Evolutionary conservation across 2,888 invertebrate genomes (phyloP), one percentile per base, ranked within the genome.

Genomic region (Campoplex capitator): DNA sequence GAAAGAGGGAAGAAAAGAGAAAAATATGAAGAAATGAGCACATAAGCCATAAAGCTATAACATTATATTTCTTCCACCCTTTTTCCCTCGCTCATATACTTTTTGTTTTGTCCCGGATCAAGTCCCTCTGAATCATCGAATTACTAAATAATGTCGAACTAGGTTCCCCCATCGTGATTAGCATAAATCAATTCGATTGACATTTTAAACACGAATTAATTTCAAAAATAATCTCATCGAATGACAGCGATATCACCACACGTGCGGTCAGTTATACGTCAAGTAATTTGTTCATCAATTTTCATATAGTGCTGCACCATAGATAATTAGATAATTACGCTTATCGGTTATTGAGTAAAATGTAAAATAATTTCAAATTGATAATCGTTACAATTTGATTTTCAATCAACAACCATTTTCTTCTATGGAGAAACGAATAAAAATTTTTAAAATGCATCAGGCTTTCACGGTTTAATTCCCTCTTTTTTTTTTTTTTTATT

Each of bases 321-420:
- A 23, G 23, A 56, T 8, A 56, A 23, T 23, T 56, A 23, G 23
- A 56, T 9, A 18, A n/a, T 23, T 8, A 23, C 56, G 23, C 2
- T 4, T 6, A 42, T 42, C 9, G n/a, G 4, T 54, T n/a, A n/a
- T n/a, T n/a, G 6, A 48, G 3, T 16, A 16, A 16, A 48, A 16
- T 48, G 9, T 16, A 42, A 48, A 16, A 32, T 9, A 28, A 35
- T 65, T 16, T 4, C 16, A 16, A 6, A 35, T 3, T 65, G 18
- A 35, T 7, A 35, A 16, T 35, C 6, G 13, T 18, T 18, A 16
- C 35, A 65, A 35, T 65, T n/a, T 2, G 18, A 23, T 68, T 78
- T 73, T 28, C 18, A 32, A 75, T 81, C 77, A 85, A 32, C 23
- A 42, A 78, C 42, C 68, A 79, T 83, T 83, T 81, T 68, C 83